phyloP scores from a whole-genome alignment of 2,797 vertebrate species.

The Gymnopithys bicolor region DNA sequence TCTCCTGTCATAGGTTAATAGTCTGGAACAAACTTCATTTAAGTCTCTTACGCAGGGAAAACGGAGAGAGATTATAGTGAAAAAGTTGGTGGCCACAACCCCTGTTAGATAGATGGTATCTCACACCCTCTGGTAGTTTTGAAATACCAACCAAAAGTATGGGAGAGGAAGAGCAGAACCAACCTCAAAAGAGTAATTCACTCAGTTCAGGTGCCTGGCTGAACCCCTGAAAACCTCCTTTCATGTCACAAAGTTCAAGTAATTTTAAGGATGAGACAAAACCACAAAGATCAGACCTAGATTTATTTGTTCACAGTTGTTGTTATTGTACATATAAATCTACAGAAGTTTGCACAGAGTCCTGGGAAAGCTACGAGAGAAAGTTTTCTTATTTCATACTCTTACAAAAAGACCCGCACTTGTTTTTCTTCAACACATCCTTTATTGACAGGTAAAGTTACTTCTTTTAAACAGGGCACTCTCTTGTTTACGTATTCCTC shows the following conservation, averaged over 20 bases:
- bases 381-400: neutral
- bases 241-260: neutral
- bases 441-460: neutral
- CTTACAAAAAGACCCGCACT: neutral
- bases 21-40: constrained; percentile 80
- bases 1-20: constrained; percentile 80
- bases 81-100: constrained; percentile 54
- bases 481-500: neutral
- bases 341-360: neutral
- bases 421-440: neutral
- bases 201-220: neutral
- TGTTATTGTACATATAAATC: neutral
- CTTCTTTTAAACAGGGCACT: neutral
- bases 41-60: constrained; percentile 68
- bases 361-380: neutral
- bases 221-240: neutral
- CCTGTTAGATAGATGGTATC: neutral
- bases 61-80: constrained; percentile 28
- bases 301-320: neutral
- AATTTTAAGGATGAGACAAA: neutral
- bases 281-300: neutral
- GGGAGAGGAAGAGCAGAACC: neutral
- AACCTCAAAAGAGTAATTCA: neutral
- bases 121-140: neutral
- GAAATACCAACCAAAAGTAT: neutral